phyloP scores from a whole-genome alignment of 2,888 invertebrate genomes.

The Patella caerulea region DNA sequence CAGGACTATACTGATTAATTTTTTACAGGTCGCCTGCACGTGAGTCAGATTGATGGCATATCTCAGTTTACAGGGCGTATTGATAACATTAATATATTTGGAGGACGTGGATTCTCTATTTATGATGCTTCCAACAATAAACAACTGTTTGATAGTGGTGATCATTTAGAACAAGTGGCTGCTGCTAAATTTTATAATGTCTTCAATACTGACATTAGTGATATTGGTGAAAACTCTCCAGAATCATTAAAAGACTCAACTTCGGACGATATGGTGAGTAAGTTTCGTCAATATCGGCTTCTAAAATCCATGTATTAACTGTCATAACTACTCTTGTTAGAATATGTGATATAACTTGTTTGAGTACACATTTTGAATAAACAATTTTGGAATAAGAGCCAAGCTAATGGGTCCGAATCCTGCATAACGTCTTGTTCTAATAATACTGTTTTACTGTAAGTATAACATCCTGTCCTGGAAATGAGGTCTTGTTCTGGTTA shows the following conservation, averaged over 20 bases:
- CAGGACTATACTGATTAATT: neutral
- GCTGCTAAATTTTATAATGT: conserved; percentile 13
- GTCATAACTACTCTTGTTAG: too few relatives aligned
- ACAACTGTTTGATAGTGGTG: conserved; percentile 18
- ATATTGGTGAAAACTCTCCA: conserved; percentile 6
- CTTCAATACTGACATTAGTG: conserved; percentile 14
- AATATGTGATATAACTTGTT: too few relatives aligned
- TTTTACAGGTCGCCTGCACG: conserved; percentile 21
- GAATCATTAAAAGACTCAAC: conserved; percentile 15
- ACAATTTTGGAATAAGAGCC: too few relatives aligned
- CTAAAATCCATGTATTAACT: too few relatives aligned
- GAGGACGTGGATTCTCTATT: conserved; percentile 26
- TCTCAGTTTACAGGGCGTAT: conserved; percentile 16
- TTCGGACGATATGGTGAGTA: conserved; percentile 20
- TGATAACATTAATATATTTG: conserved; percentile 15
- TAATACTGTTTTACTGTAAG: too few relatives aligned
- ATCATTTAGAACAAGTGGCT: conserved; percentile 1
- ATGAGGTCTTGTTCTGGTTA: too few relatives aligned
- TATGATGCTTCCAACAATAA: conserved; percentile 7
- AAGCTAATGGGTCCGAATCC: too few relatives aligned
- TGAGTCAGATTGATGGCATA: conserved; percentile 21
- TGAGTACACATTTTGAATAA: too few relatives aligned
- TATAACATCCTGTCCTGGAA: too few relatives aligned
- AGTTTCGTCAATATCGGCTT: too few relatives aligned
- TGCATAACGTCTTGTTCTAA: too few relatives aligned